Conservation (phyloP, 2,888 invertebrate genomes). For the Phortica magna region DNA sequence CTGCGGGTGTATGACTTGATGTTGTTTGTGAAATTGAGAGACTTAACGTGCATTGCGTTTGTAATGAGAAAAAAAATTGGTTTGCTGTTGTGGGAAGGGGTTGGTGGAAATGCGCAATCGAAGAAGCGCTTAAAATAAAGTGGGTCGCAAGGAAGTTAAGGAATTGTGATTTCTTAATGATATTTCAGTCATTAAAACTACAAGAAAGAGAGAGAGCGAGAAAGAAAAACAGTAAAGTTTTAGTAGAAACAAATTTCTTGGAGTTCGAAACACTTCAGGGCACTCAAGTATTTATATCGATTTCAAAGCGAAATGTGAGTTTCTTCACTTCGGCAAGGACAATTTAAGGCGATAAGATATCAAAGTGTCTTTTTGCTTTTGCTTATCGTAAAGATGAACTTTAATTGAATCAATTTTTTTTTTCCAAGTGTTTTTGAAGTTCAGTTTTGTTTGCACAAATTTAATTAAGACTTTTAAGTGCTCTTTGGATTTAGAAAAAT, state of each 20-base stretch:
- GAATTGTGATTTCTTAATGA: not conserved
- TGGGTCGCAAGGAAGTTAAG: conserved; percentile 12
- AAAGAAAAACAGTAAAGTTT: not conserved
- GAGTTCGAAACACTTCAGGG: not conserved
- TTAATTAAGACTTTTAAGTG: too few relatives aligned
- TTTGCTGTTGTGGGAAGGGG: not conserved
- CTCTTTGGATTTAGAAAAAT: too few relatives aligned
- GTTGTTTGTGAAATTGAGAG: too few relatives aligned
- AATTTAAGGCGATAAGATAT: too few relatives aligned
- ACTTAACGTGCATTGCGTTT: not conserved
- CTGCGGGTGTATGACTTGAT: conserved; percentile 13
- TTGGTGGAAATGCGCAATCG: conserved; percentile 9
- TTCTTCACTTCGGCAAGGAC: too few relatives aligned
- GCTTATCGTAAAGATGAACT: too few relatives aligned
- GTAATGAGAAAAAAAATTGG: not conserved
- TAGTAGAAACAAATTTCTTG: not conserved
- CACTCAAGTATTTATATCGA: not conserved
- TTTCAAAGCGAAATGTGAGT: not conserved
- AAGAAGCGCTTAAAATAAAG: conserved; percentile 1
- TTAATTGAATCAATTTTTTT: too few relatives aligned
- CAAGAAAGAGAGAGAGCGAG: not conserved
- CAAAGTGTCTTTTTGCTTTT: too few relatives aligned
- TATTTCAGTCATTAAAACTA: not conserved
- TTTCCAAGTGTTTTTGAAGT: too few relatives aligned
- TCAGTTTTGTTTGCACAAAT: too few relatives aligned